Evolutionary conservation across 35 echinoderm and acorn worm genomes (phyloP).

Genomic region (Heliocidaris tuberculata): DNA sequence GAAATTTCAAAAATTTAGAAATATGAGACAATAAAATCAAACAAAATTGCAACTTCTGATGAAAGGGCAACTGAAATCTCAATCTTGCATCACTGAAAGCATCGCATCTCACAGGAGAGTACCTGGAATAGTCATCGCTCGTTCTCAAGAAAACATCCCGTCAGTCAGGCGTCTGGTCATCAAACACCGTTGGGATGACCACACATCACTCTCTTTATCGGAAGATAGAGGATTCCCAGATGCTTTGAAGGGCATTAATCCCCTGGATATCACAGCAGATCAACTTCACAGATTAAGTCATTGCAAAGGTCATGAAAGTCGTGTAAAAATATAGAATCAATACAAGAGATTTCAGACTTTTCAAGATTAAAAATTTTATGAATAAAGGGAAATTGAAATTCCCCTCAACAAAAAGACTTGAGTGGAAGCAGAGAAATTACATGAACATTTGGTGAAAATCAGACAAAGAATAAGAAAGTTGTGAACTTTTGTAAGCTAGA

Average conservation of each 20-base stretch:
- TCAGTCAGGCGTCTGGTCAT: slow-evolving; percentile 8
- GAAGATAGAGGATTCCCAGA: not conserved
- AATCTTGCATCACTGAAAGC: not conserved
- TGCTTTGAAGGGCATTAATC: not conserved
- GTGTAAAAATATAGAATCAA: too few species aligned
- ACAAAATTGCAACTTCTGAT: too few species aligned
- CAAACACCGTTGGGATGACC: not conserved
- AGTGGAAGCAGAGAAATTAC: not conserved
- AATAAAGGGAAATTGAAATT: not conserved
- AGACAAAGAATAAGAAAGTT: not conserved
- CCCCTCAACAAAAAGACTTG: not conserved
- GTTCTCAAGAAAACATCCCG: not conserved
- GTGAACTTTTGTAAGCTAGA: too few species aligned
- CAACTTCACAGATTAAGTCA: not conserved
- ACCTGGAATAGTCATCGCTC: not conserved
- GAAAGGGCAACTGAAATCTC: not conserved
- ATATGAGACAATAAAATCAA: too few species aligned
- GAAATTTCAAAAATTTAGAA: too few species aligned
- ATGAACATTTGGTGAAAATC: not conserved
- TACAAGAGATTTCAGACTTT: too few species aligned
- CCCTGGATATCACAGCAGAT: not conserved
- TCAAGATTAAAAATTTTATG: not conserved
- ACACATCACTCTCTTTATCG: not conserved
- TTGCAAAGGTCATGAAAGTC: not conserved
- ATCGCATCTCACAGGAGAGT: not conserved